Evolutionary conservation across 2,888 invertebrate species (phyloP).

Genomic region (Strigamia maritima): DNA sequence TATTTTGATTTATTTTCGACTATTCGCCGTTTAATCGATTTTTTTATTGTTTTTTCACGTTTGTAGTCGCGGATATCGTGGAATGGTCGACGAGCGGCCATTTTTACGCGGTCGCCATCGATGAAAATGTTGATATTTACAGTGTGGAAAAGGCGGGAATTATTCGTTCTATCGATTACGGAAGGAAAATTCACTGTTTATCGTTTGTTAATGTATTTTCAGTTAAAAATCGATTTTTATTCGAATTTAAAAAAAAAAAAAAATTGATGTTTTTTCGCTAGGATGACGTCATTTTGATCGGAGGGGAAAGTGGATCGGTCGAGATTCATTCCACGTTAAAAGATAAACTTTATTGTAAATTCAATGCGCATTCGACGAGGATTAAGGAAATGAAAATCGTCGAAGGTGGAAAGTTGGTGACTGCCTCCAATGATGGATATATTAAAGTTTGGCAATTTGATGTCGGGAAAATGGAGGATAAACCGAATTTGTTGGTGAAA

Average conservation of each 20-base stretch:
- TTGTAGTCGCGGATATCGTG: slow-evolving; percentile 55
- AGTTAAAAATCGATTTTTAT: not conserved
- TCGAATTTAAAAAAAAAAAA: slow-evolving; percentile 54
- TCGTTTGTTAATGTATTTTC: slow-evolving; percentile 59
- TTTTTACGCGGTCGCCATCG: slow-evolving; percentile 70
- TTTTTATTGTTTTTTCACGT: no score
- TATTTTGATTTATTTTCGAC: no score
- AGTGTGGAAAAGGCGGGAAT: slow-evolving; percentile 69
- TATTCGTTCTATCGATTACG: slow-evolving; percentile 64
- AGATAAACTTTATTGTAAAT: slow-evolving; percentile 56
- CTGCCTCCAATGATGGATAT: slow-evolving; percentile 75
- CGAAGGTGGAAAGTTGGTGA: slow-evolving; percentile 47
- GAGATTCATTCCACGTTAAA: slow-evolving; percentile 54
- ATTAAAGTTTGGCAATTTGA: slow-evolving; percentile 67
- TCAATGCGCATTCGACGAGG: slow-evolving; percentile 60
- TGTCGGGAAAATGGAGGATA: slow-evolving; percentile 40
- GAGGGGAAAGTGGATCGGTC: slow-evolving; percentile 72
- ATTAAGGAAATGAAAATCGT: not conserved
- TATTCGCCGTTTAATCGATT: no score
- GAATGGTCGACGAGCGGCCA: slow-evolving; percentile 74
- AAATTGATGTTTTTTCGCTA: slow-evolving; percentile 55
- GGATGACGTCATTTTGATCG: slow-evolving; percentile 53
- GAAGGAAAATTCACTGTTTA: slow-evolving; percentile 67
- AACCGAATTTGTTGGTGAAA: slow-evolving; percentile 57
- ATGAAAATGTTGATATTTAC: slow-evolving; percentile 74